Conservation (phyloP, 2,113 vertebrate genomes). For the Semicossyphus pulcher region DNA sequence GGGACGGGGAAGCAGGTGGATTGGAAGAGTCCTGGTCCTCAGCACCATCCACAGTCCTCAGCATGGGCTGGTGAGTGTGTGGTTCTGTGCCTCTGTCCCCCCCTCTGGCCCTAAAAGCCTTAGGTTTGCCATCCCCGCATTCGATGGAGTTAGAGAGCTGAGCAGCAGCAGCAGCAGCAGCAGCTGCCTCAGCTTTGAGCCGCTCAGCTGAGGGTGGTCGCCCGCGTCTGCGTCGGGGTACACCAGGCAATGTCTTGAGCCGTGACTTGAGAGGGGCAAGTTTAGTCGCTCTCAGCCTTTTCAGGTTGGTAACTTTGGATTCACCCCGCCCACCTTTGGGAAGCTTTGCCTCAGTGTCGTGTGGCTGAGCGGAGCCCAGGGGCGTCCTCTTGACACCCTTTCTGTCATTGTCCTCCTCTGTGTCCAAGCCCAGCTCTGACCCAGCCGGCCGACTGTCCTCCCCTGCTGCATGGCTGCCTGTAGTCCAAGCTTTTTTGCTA, state of each 20-base stretch:
- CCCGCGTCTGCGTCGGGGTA: conserved; percentile 88
- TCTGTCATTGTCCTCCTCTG: conserved; percentile 88
- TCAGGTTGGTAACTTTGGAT: conserved; percentile 88
- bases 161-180: conserved; percentile 79
- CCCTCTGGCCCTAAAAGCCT: conserved; percentile 86
- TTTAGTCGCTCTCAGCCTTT: conserved; percentile 92
- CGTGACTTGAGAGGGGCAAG: conserved; percentile 93
- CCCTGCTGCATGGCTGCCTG: conserved; percentile 79
- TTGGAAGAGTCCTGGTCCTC: conserved; percentile 75
- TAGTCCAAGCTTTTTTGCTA: conserved; percentile 84
- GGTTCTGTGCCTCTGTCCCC: conserved; percentile 84
- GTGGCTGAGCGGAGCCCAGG: conserved; percentile 71
- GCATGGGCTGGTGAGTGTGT: conserved; percentile 64
- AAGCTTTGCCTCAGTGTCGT: conserved; percentile 70
- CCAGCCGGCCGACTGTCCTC: conserved; percentile 79
- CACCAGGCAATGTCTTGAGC: conserved; percentile 90
- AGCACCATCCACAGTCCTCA: conserved; percentile 56
- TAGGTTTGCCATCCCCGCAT: conserved; percentile 87
- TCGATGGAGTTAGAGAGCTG: conserved; percentile 76
- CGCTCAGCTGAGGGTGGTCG: conserved; percentile 93
- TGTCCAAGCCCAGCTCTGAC: conserved; percentile 70
- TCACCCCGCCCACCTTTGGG: conserved; percentile 73
- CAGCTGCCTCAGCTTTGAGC: conserved; percentile 87
- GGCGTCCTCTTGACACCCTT: conserved; percentile 87
- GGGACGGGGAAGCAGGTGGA: conserved; percentile 78